phyloP scores from a whole-genome alignment of 2,797 vertebrate species.

The Merluccius polli region DNA sequence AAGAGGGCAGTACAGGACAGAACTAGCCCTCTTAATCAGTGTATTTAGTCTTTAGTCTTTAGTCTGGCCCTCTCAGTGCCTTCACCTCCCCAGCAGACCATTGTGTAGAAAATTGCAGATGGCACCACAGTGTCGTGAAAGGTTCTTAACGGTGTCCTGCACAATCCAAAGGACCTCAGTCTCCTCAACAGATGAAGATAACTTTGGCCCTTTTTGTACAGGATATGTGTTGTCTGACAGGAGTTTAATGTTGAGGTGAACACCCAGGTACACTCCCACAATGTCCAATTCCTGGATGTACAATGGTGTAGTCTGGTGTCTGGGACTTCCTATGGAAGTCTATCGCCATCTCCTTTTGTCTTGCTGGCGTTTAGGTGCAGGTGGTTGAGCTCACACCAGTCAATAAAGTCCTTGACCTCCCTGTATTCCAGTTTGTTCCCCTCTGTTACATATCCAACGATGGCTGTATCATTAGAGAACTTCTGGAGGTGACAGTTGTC shows the following conservation, averaged over 20 bases:
- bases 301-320: neutral
- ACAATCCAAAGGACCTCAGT: neutral
- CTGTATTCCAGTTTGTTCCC: constrained; percentile 1
- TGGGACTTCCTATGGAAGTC: neutral
- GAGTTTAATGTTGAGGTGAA: constrained; percentile 1
- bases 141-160: neutral
- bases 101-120: too few relatives aligned
- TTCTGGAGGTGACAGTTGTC: constrained; percentile 3
- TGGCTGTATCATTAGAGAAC: neutral
- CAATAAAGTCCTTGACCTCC: neutral
- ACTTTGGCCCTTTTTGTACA: constrained; percentile 1
- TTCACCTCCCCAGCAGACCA: too few relatives aligned
- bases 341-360: neutral
- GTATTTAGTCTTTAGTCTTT: too few relatives aligned
- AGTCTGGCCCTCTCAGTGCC: too few relatives aligned
- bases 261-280: neutral
- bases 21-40: too few relatives aligned
- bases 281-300: neutral
- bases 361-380: neutral
- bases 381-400: neutral
- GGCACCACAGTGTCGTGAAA: neutral
- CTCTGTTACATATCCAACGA: neutral
- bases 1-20: too few relatives aligned
- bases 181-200: neutral
- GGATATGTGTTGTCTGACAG: neutral